These are phyloP conservation scores for Clarias gariepinus DNA, from an alignment of 2,113 vertebrate genomes.

Conservation along the genomic window DNA sequence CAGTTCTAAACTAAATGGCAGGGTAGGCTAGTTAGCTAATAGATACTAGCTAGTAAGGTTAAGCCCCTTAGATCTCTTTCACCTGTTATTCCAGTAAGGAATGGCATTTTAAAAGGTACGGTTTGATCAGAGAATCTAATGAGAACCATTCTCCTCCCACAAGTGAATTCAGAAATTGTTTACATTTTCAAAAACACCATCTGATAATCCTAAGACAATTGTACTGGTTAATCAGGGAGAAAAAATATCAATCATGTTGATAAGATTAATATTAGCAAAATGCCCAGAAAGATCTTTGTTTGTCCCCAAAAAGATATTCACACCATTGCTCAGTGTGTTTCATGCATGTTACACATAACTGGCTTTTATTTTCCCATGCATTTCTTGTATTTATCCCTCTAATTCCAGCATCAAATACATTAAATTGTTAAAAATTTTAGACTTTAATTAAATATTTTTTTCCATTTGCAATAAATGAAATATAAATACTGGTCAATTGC, in stretches of 20 bases:
- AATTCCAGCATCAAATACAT: slow-evolving; percentile 1
- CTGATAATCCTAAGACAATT: neutral
- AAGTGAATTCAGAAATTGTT: neutral
- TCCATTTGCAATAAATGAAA: neutral
- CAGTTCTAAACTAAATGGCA: neutral
- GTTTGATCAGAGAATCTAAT: neutral
- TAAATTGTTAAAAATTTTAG: neutral
- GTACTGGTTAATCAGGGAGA: neutral
- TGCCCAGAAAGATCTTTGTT: neutral
- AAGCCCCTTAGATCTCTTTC: neutral
- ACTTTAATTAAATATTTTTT: neutral
- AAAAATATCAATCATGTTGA: neutral
- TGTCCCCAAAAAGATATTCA: neutral
- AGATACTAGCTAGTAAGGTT: neutral
- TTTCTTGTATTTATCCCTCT: neutral
- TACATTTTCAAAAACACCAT: neutral
- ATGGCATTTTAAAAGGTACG: neutral
- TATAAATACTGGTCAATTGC: neutral
- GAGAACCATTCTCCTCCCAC: neutral
- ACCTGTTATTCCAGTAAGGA: neutral
- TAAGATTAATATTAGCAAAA: neutral
- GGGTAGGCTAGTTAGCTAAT: neutral
- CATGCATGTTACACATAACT: slow-evolving; percentile 1
- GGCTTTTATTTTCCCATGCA: neutral
- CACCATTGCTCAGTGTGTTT: neutral